A percentile compares a stretch with the other conserved stretches of the same genome.
Evolutionary conservation across 2,888 invertebrate genomes (phyloP).

Genomic region (Dioctria linearis): DNA sequence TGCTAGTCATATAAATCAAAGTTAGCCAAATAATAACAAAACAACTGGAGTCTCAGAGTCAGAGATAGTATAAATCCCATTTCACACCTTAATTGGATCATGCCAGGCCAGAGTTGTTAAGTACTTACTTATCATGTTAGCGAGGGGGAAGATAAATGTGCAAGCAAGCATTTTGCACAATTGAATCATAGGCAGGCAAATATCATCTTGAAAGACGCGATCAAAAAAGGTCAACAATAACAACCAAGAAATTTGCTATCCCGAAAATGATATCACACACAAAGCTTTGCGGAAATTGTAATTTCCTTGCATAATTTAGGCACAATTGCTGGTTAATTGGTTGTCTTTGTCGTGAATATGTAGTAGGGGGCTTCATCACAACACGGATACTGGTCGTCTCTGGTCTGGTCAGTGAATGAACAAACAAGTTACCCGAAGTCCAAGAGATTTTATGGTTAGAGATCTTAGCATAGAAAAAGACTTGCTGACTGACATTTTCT

Average conservation of each 20-base stretch:
- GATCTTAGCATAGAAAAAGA: background rate
- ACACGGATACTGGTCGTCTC: slow-evolving; percentile 32
- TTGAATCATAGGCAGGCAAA: background rate
- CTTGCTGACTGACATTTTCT: slow-evolving; percentile 12
- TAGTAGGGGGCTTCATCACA: background rate
- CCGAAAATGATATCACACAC: slow-evolving; percentile 38
- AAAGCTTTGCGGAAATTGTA: slow-evolving; percentile 48
- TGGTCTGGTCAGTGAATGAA: slow-evolving; percentile 4
- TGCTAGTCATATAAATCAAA: too few species aligned
- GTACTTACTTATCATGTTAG: too few species aligned
- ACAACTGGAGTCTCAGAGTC: too few species aligned
- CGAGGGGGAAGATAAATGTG: slow-evolving; percentile 1
- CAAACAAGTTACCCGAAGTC: background rate
- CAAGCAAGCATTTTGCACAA: background rate
- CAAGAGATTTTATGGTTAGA: background rate
- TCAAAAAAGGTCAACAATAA: slow-evolving; percentile 6
- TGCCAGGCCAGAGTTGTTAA: background rate
- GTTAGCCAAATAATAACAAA: too few species aligned
- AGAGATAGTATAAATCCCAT: background rate
- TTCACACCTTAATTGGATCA: slow-evolving; percentile 27
- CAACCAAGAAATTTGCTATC: slow-evolving; percentile 12
- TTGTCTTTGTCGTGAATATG: slow-evolving; percentile 31
- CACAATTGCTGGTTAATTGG: slow-evolving; percentile 46
- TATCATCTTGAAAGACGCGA: slow-evolving; percentile 11
- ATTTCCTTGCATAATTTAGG: slow-evolving; percentile 46